Conservation (phyloP, 2,797 vertebrate species). For the Adelosebastes latens region DNA sequence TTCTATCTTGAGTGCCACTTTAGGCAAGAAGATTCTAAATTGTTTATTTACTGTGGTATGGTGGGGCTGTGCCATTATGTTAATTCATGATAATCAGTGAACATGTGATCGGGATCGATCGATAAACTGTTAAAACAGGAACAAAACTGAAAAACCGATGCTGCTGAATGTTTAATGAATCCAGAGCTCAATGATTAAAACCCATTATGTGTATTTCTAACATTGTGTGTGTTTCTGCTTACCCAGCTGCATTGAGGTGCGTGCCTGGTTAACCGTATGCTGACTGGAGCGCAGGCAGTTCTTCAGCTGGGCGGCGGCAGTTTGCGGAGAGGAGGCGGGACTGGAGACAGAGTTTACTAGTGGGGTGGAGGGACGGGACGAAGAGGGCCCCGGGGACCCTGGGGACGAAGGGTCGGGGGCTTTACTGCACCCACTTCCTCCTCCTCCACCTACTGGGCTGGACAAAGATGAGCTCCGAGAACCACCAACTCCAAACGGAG, state of each 20-base stretch:
- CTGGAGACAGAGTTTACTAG: conserved; percentile 74
- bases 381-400: conserved; percentile 78
- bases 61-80: background rate
- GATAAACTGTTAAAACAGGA: background rate
- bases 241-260: conserved; percentile 90
- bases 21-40: background rate
- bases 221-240: conserved; percentile 50
- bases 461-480: conserved; percentile 83
- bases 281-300: conserved; percentile 90
- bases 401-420: conserved; percentile 83
- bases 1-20: background rate
- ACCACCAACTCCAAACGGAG: conserved; percentile 87
- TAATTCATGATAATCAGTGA: conserved; percentile 6
- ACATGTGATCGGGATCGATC: background rate
- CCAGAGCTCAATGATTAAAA: conserved; percentile 14
- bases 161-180: conserved; percentile 12
- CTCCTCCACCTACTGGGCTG: conserved; percentile 74
- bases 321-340: conserved; percentile 83
- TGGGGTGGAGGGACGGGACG: conserved; percentile 85
- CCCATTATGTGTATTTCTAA: background rate
- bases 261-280: conserved; percentile 82
- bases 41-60: background rate
- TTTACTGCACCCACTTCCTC: conserved; percentile 79
- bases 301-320: conserved; percentile 84
- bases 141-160: conserved; percentile 2